Evolutionary conservation across 2,888 invertebrate species (phyloP), one percentile per base, ranked within the genome.

Genomic region (Gerris lacustris): DNA sequence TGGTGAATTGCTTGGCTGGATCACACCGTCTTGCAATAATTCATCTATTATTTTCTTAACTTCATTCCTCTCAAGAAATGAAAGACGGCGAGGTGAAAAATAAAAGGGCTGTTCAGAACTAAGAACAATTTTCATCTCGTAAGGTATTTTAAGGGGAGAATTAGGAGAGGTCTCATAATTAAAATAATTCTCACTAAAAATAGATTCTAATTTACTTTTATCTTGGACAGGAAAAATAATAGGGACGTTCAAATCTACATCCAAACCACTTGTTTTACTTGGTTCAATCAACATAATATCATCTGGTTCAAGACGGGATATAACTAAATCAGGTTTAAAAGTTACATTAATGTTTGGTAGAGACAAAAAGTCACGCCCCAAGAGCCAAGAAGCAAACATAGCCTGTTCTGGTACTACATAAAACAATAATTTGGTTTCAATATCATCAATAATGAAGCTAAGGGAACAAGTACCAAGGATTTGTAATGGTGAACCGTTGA

Each of bases 21-120:
- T 66, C 9, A 70, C 7, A 17, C 66, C 66, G 9, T 70, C 45
- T 6, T 6, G n/a, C 9, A 64, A 6, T 43, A 64, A 66, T n/a
- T 70, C 17, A 15, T 70, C 70, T 44, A 44, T 66, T 5, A 70
- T 70, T 44, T 70, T 43, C 6, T 43, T 64, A 45, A 66, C 70
- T 6, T 15, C 45, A 6, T n/a, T 18, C 5, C 15, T 70, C 66
- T 70, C 70, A 6, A 44, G 17, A 45, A 66, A n/a, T 5, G 70
- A 70, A 45, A 70, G 64, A 15, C 70, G 31, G 7, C 70, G 9
- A 31, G 70, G 70, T 6, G 17, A 44, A 66, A n/a, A 66, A 44
- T 70, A 70, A 44, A 66, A 69, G 15, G 69, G 64, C 11, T 68
- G n/a, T n/a, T 43, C 43, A 64, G 31, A 45, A 43, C 15, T 43